Base-by-base conservation (phyloP, 2,888 invertebrate genomes). In the Nematopogon swammerdamellus region DNA sequence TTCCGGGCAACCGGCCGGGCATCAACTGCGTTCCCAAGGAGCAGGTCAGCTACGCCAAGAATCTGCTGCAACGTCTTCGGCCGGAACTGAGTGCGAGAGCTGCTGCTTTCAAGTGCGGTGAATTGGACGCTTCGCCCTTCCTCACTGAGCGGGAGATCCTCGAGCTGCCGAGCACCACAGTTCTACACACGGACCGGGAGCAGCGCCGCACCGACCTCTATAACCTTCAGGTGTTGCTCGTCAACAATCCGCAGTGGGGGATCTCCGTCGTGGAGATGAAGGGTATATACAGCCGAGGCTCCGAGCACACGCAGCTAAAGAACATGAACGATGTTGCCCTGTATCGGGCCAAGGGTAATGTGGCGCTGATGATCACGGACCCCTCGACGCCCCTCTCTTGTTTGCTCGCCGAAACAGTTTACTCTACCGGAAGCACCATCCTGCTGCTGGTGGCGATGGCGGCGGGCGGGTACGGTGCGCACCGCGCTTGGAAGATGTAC, bases 161-260 rank as follows among this genome's bases (percentile, higher is more conserved):
- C 25, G 77, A 82, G 44, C 81, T 84, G 59, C 77, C 72, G 2
- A 80, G 75, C 54, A 62, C 70, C 50, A 68, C 65, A 51, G 59
- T 63, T 4, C 60, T 64, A 0, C 57, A 61, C 11, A 53, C 62
- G 5, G 76, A 75, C 54, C 55, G 62, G 45, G 68, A 79, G 65
- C 76, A 81, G 53, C 73, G 83, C 54, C 72, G 79, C 53, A 75
- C 71, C 44, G 86, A 84, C 63, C 68, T 85, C 18, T 81, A 84
- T 55, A 88, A 86, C 60, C 80, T 88, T 47, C 83, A 89, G 61
- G 83, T 91, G 46, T 69, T 91, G 46, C 79, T 87, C 14, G 79
- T 86, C 42, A 80, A 81, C 52, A 92, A 91, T 65, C 87, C 88
- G 0, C 81, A 86, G 47, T 90, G 90, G 91, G 87, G 86, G 10